Evolutionary conservation across 2,113 vertebrate species (phyloP).

Genomic region (Mustela nigripes): DNA sequence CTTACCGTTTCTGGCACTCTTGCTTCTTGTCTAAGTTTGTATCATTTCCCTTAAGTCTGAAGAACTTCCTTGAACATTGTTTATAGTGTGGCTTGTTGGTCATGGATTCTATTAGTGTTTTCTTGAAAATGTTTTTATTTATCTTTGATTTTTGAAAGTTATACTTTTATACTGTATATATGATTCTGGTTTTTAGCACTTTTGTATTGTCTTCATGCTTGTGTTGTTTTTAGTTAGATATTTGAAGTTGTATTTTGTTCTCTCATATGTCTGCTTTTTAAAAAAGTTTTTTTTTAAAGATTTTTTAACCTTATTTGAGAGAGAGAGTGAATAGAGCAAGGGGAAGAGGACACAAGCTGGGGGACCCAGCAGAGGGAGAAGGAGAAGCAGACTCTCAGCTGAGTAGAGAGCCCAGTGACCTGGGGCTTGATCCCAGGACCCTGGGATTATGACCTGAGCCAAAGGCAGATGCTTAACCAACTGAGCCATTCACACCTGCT

Average conservation of each 20-base stretch:
- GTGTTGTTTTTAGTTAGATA: conserved; percentile 11
- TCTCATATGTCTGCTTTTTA: neutral
- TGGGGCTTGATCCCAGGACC: no score
- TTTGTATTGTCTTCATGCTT: neutral
- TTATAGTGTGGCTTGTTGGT: neutral
- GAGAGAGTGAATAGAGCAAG: no score
- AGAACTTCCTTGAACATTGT: conserved; percentile 14
- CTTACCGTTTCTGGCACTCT: neutral
- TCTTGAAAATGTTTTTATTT: conserved; percentile 36
- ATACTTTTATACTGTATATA: conserved; percentile 10
- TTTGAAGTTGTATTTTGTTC: conserved; percentile 25
- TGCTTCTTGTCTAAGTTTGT: conserved; percentile 30
- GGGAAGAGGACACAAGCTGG: no score
- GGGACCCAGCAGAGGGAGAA: no score
- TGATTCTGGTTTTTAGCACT: neutral
- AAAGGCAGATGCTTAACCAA: no score
- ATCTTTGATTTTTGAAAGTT: neutral
- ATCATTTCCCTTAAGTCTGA: neutral
- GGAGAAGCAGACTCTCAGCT: no score
- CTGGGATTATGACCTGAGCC: no score
- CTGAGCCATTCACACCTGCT: neutral
- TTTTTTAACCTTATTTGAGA: no score
- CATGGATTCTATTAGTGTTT: neutral
- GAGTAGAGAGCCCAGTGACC: no score
- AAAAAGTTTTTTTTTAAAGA: no score